Evolutionary conservation across 2,797 vertebrate genomes (phyloP), one percentile per base, ranked within the genome.

Genomic region (Enoplosus armatus): DNA sequence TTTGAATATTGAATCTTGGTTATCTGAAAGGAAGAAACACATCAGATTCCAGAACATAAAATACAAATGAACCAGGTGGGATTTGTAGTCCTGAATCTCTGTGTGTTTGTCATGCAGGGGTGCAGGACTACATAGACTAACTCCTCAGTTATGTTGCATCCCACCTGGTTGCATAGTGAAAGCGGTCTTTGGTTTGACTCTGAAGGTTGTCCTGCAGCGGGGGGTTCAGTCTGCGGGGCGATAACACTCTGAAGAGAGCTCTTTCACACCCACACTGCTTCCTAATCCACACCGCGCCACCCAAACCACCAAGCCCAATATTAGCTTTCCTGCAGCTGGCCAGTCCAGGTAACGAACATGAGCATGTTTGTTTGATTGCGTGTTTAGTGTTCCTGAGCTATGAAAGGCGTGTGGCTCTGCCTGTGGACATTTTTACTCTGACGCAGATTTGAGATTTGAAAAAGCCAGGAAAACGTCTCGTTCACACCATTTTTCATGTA

Each of bases 321-420:
- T 94, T 90, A 93, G 89, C 89, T 89, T 91, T 93, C 79, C 89
- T 92, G 86, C 81, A 87, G 88, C 77, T 82, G 87, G 62, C 58
- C 16, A 1, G 60, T 61, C 11, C 63, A 39, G 68, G 80, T 72
- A 76, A 86, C 79, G 68, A 89, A 89, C 69, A 79, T 85, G 84
- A 83, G 72, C 66, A 60, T 87, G 87, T 91, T 90, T 92, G 83
- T 79, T 80, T 79, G 79, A 77, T 74, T 83, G 86, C 10, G 37
- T 83, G 76, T 77, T 79, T 68, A 4, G 41, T 56, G 62, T 55
- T 67, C 20, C 50, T 15, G 55, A 67, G 9, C 55, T 69, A 14
- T 12, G 39, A 58, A 12, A 64, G 60, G 10, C 39, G 53, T 67
- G 50, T 24, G 39, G 48, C 48, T 62, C 54, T 41, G 14, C 41